Evolutionary conservation across 2,797 vertebrate genomes (phyloP).

Genomic region (Neomorphus geoffroyi): DNA sequence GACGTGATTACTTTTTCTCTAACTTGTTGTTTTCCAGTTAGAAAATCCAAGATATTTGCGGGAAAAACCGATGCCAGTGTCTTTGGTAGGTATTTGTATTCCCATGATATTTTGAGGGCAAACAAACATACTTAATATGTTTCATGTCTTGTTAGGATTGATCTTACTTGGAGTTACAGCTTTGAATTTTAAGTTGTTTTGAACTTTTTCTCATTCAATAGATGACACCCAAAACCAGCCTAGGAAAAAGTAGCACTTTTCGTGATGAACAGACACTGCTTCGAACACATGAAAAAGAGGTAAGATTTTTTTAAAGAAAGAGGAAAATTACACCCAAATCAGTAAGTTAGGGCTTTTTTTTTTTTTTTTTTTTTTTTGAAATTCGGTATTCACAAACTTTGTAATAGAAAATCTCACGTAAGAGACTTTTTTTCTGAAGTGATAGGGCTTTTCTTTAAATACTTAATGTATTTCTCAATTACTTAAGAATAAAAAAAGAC

Average conservation of each 20-base stretch:
- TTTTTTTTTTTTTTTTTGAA: not conserved
- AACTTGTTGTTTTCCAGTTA: conserved; percentile 78
- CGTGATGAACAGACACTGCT: conserved; percentile 67
- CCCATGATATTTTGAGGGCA: conserved; percentile 37
- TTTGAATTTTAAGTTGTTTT: conserved; percentile 26
- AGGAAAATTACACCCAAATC: not conserved
- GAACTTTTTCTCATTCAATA: conserved; percentile 74
- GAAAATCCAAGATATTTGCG: conserved; percentile 93
- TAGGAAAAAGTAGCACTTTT: conserved; percentile 73
- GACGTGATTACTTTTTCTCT: not conserved
- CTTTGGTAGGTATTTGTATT: conserved; percentile 84
- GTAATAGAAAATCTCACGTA: not conserved
- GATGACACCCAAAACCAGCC: conserved; percentile 80
- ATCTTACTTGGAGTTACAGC: not conserved
- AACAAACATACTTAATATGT: not conserved
- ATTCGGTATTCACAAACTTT: not conserved
- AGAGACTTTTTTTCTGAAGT: not conserved
- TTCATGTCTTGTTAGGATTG: conserved; percentile 50
- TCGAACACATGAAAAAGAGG: conserved; percentile 82
- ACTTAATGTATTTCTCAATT: not conserved
- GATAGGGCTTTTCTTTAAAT: not conserved
- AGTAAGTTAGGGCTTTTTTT: not conserved
- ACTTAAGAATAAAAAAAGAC: not conserved
- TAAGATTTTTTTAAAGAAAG: conserved; percentile 49
- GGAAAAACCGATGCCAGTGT: conserved; percentile 83